Evolutionary conservation across 2,888 invertebrate genomes (phyloP).

Genomic region (Rotaria sp.): DNA sequence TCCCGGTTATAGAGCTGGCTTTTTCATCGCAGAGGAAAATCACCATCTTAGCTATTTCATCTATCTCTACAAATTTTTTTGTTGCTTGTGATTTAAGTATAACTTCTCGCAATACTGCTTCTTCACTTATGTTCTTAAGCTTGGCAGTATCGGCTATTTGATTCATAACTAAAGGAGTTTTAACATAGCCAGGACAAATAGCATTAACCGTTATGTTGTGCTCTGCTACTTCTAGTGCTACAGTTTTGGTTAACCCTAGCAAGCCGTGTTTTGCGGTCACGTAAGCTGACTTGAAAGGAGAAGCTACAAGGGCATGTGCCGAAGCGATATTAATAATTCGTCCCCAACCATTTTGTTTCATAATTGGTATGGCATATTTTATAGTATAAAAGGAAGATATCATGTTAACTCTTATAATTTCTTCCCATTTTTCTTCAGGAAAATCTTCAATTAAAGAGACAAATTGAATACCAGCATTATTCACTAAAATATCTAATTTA

Average conservation of each 20-base stretch:
- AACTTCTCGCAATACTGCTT: constrained; percentile 31
- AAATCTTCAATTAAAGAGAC: constrained; percentile 46
- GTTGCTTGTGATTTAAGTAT: constrained; percentile 32
- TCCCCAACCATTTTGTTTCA: constrained; percentile 47
- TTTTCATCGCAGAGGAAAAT: too few relatives aligned
- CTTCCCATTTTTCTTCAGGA: constrained; percentile 48
- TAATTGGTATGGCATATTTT: constrained; percentile 44
- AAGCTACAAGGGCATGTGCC: constrained; percentile 47
- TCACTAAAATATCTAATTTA: constrained; percentile 47
- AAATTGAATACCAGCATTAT: constrained; percentile 48
- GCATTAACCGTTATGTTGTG: constrained; percentile 49
- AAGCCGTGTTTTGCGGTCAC: constrained; percentile 50
- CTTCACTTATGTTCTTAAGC: constrained; percentile 33
- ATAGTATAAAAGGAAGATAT: constrained; percentile 48
- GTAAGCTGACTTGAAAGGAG: constrained; percentile 48
- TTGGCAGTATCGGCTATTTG: constrained; percentile 34
- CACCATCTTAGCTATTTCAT: too few relatives aligned
- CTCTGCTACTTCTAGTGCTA: constrained; percentile 47
- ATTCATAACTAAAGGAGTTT: constrained; percentile 44
- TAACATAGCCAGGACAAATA: constrained; percentile 51
- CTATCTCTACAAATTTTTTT: too few relatives aligned
- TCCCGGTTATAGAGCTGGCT: too few relatives aligned
- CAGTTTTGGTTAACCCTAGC: constrained; percentile 49
- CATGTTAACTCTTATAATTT: constrained; percentile 46
- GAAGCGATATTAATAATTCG: constrained; percentile 50